Evolutionary conservation across 2,888 invertebrate species (phyloP).

Genomic region (Melieria picta): DNA sequence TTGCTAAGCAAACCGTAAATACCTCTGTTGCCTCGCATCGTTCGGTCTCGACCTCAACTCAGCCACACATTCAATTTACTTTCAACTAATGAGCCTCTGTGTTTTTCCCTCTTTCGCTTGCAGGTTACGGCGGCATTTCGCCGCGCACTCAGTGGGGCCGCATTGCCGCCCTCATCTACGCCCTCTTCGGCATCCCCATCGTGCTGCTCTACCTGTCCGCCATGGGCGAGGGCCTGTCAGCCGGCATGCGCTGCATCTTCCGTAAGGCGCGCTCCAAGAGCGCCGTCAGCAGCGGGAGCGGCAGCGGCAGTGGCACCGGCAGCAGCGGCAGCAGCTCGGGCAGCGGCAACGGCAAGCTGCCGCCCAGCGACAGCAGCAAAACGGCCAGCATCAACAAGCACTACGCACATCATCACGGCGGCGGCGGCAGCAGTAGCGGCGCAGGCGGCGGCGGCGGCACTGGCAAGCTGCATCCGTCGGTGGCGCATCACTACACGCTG

Average conservation of each 20-base stretch:
- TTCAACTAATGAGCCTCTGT: constrained; percentile 4
- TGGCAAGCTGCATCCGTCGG: constrained; percentile 45
- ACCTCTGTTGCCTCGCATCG: no score
- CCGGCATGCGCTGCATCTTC: constrained; percentile 78
- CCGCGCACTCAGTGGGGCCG: constrained; percentile 82
- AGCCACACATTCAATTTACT: no score
- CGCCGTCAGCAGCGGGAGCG: constrained; percentile 46
- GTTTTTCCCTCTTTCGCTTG: constrained; percentile 27
- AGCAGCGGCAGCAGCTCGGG: constrained; percentile 41
- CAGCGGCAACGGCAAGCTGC: constrained; percentile 37
- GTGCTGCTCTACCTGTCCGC: constrained; percentile 89
- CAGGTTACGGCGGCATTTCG: constrained; percentile 87
- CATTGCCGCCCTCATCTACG: constrained; percentile 84
- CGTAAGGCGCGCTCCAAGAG: constrained; percentile 65
- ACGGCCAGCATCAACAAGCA: constrained; percentile 42
- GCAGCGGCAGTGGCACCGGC: constrained; percentile 36
- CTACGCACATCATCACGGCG: constrained; percentile 40
- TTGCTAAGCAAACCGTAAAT: no score
- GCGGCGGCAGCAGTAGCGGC: constrained; percentile 15
- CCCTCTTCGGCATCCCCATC: constrained; percentile 86
- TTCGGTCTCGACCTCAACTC: no score
- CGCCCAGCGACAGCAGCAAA: constrained; percentile 40
- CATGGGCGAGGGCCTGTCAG: constrained; percentile 85
- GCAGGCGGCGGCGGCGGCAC: constrained; percentile 40
- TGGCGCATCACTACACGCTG: constrained; percentile 45